phyloP scores from a whole-genome alignment of 2,797 vertebrate genomes.

The Calcarius lapponicus region DNA sequence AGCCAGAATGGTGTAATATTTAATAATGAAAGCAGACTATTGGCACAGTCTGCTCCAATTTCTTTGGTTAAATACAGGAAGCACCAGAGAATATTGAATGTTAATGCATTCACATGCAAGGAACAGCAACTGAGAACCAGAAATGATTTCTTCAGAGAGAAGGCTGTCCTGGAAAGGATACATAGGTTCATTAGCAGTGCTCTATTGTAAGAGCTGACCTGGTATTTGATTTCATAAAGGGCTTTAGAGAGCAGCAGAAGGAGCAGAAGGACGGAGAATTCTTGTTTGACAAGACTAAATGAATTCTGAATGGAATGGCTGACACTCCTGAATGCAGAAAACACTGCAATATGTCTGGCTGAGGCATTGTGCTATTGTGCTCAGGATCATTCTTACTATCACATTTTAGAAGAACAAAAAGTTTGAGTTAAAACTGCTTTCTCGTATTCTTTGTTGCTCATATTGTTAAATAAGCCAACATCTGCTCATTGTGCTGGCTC shows the following conservation, averaged over 20 bases:
- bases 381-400: not conserved
- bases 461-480: not conserved
- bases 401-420: not conserved
- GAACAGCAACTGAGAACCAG: not conserved
- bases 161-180: not conserved
- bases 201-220: not conserved
- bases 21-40: not conserved
- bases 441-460: not conserved
- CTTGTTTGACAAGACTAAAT: not conserved
- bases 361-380: not conserved
- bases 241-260: not conserved
- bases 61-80: conserved; percentile 12
- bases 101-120: not conserved
- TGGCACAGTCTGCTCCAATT: not conserved
- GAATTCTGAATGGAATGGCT: not conserved
- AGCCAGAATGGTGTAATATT: not conserved
- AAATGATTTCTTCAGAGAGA: not conserved
- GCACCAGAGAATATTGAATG: not conserved
- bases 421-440: not conserved
- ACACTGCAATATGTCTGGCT: not conserved
- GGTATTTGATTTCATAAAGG: not conserved
- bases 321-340: not conserved
- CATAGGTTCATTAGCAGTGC: not conserved
- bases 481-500: not conserved
- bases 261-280: not conserved